Evolutionary conservation across 2,797 vertebrate species (phyloP).

Genomic region (Pantherophis alleghaniensis): DNA sequence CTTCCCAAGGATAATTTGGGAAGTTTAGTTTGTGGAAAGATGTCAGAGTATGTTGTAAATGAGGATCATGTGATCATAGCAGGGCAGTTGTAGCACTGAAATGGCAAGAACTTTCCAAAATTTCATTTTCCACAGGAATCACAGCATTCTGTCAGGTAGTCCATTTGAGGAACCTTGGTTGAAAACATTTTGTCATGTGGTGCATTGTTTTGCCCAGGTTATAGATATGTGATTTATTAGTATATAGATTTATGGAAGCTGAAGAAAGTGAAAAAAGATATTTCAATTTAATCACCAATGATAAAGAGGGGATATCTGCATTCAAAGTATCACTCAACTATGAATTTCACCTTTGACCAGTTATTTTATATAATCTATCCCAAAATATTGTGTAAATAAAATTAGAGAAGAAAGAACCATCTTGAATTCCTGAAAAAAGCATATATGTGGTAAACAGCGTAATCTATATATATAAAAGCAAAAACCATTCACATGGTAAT

Average conservation of each 20-base stretch:
- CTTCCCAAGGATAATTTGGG: not conserved
- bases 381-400: not conserved
- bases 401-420: not conserved
- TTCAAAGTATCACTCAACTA: not conserved
- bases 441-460: not conserved
- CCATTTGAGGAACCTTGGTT: not conserved
- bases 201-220: not conserved
- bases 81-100: not conserved
- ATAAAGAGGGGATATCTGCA: not conserved
- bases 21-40: not conserved
- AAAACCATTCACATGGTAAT: too few relatives aligned
- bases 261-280: not conserved
- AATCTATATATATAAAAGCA: too few relatives aligned
- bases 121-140: not conserved
- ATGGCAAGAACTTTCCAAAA: not conserved
- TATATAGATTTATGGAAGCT: conserved; percentile 2
- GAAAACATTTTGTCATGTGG: not conserved
- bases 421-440: not conserved
- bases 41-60: not conserved
- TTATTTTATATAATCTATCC: not conserved
- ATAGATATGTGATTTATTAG: not conserved
- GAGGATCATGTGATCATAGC: not conserved
- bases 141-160: not conserved
- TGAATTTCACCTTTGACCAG: not conserved
- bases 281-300: not conserved